Percentiles rank a stretch among this genome's conserved stretches.
These are phyloP conservation scores for Eupelmus urozonus DNA, from an alignment of 2,888 invertebrate species.

Conservation along the genomic window DNA sequence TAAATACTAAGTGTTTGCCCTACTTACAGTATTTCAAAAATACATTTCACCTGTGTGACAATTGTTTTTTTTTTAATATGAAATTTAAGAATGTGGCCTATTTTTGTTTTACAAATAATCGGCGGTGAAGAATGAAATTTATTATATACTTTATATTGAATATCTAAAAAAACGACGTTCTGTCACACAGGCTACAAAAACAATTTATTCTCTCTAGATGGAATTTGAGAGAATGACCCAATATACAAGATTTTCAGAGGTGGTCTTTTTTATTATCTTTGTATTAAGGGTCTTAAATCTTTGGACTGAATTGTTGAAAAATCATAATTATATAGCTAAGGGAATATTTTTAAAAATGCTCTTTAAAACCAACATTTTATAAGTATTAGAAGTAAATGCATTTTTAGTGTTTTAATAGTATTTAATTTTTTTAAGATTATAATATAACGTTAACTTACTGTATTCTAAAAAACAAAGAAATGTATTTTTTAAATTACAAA, in stretches of 20 bases:
- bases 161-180: constrained; percentile 3
- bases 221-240: constrained; percentile 17
- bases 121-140: constrained; percentile 1
- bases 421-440: constrained; percentile 1
- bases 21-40: background rate
- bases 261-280: constrained; percentile 1
- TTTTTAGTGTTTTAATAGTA: background rate
- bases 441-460: background rate
- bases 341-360: background rate
- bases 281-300: background rate
- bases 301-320: constrained; percentile 44
- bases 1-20: constrained; percentile 19
- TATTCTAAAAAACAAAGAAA: constrained; percentile 6
- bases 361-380: constrained; percentile 11
- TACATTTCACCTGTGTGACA: constrained; percentile 34
- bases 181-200: constrained; percentile 23
- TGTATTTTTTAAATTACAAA: background rate
- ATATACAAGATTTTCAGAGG: background rate
- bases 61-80: constrained; percentile 5
- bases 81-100: background rate
- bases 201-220: constrained; percentile 34
- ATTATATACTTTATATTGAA: constrained; percentile 8
- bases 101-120: constrained; percentile 13
- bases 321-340: constrained; percentile 9
- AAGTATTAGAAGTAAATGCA: background rate